Evolutionary conservation across 1,140 invertebrate genomes (phyloP).

Genomic region (Formica selysi): DNA sequence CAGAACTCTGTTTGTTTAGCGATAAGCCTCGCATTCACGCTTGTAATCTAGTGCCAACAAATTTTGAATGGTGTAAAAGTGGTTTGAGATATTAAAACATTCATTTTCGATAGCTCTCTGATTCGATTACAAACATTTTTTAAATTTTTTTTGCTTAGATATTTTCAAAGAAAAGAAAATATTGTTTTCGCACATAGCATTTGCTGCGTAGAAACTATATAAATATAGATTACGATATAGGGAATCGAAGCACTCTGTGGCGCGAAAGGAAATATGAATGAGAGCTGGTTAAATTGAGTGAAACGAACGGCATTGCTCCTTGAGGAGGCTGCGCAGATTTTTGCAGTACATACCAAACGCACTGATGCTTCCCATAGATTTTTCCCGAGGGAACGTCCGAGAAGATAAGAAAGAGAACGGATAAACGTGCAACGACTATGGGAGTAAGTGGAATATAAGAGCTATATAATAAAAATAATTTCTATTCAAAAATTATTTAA

Average conservation of each 20-base stretch:
- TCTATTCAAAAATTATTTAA: background rate
- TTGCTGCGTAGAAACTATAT: background rate
- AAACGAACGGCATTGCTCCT: slow-evolving; percentile 45
- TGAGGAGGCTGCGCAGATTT: slow-evolving; percentile 27
- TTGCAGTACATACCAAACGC: slow-evolving; percentile 59
- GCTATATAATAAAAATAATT: background rate
- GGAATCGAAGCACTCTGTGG: slow-evolving; percentile 5
- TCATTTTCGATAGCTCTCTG: background rate
- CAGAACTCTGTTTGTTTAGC: background rate
- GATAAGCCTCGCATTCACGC: slow-evolving; percentile 23
- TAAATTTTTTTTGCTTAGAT: background rate
- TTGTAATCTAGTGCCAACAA: slow-evolving; percentile 9
- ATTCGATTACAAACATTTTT: background rate
- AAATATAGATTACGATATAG: slow-evolving; percentile 13
- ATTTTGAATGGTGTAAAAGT: background rate
- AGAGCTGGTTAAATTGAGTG: slow-evolving; percentile 47
- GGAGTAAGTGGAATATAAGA: background rate
- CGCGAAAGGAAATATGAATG: slow-evolving; percentile 45
- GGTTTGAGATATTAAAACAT: background rate
- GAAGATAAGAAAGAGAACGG: slow-evolving; percentile 1
- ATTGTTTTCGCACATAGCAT: background rate
- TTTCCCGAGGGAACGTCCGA: slow-evolving; percentile 30
- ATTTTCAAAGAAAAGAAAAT: background rate
- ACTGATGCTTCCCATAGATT: slow-evolving; percentile 26
- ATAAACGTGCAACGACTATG: background rate